Evolutionary conservation across 2,888 invertebrate genomes (phyloP).

Genomic region (Diarsia rubi): DNA sequence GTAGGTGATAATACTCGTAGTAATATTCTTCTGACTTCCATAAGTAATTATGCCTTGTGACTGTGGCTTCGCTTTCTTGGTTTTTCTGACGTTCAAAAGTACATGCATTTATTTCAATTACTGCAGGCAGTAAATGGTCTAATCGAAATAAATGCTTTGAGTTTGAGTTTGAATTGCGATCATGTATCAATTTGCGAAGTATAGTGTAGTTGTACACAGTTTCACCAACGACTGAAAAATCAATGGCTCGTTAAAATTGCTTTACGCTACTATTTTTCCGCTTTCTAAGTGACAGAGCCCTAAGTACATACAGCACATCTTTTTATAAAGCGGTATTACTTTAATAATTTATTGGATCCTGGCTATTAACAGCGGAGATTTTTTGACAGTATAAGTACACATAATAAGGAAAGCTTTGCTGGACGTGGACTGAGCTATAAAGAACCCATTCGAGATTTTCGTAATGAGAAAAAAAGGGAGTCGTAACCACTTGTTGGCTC

Average conservation of each 20-base stretch:
- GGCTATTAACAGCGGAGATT: slow-evolving; percentile 33
- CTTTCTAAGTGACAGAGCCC: not conserved
- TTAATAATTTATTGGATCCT: slow-evolving; percentile 39
- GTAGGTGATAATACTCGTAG: not conserved
- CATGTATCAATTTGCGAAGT: not conserved
- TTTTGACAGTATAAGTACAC: slow-evolving; percentile 14
- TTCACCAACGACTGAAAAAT: not conserved
- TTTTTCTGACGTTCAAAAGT: no score
- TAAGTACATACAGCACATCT: slow-evolving; percentile 14
- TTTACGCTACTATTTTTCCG: not conserved
- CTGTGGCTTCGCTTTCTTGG: no score
- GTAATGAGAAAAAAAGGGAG: slow-evolving; percentile 1
- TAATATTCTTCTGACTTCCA: not conserved
- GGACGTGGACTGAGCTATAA: not conserved
- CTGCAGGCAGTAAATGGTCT: no score
- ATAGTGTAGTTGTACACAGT: not conserved
- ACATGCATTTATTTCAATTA: no score
- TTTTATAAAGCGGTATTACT: slow-evolving; percentile 31
- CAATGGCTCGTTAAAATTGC: not conserved
- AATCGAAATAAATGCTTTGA: no score
- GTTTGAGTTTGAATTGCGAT: not conserved
- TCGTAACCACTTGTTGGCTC: not conserved
- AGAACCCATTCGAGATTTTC: not conserved
- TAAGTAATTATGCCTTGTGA: no score
- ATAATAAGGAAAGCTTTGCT: not conserved